Base-by-base conservation (phyloP, 30 jellyfish, hydroid and myxozoan species). In the Haliclystus octoradiatus region DNA sequence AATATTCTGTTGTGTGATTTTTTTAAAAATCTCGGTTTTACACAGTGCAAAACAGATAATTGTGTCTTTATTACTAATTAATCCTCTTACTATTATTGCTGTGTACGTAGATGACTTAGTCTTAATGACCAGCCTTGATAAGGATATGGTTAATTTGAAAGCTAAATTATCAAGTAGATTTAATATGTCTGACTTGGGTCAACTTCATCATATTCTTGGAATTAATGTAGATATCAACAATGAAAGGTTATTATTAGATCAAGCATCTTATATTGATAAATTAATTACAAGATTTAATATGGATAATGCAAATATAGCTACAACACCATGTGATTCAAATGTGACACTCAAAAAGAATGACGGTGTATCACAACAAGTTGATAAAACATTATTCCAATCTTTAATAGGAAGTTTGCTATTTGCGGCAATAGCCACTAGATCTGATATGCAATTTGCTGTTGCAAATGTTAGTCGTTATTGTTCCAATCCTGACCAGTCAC, bases 321-420 rank as follows among this genome's bases (percentile, higher is more conserved):
- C 79, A 5, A 69, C 71, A 19, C 79, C 79, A n/a, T 26, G 50
- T 40, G 79, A 69, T 49, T 47, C 74, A 33, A 69, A 49, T 69
- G 71, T 69, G n/a, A 25, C 25, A 19, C 65, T 69, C 28, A 26
- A 15, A 26, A 65, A 34, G 30, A 28, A 69, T 69, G 70, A 69
- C 49, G 79, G 79, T 15, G 9, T 57, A 9, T 33, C 75, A 23
- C 26, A 69, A 26, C 28, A 32, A 29, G 79, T 49, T 12, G 60
- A 69, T 69, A 35, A 69, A 47, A 69, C 30, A 52, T 15, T 28
- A 49, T 69, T 29, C 49, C 79, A 35, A 50, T 69, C 79, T 22
- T 28, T 69, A 19, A 28, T 69, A 34, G 71, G 24, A 12, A 69
- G 71, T 65, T 26, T 65, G 7, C 68, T 65, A 4, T 71, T 50